Evolutionary conservation across 2,888 invertebrate species (phyloP).

Genomic region (Ptychoptera albimana): DNA sequence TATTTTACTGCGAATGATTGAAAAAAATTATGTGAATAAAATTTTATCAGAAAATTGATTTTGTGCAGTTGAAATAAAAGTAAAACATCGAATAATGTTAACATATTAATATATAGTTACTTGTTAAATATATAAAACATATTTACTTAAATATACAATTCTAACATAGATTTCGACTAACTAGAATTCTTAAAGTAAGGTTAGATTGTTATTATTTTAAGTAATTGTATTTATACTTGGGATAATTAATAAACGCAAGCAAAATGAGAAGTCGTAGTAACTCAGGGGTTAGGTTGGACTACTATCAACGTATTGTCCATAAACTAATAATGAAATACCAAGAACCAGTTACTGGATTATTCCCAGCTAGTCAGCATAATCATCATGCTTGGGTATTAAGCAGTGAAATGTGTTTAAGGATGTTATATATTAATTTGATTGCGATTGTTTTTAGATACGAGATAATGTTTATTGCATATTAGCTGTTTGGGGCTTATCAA

Average conservation of each 20-base stretch:
- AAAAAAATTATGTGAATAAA: constrained; percentile 2
- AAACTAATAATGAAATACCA: constrained; percentile 86
- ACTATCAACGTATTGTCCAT: constrained; percentile 87
- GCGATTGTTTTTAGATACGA: constrained; percentile 38
- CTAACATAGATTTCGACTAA: no score
- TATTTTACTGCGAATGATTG: not conserved
- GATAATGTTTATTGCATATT: constrained; percentile 96
- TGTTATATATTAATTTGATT: not conserved
- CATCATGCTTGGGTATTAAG: constrained; percentile 72
- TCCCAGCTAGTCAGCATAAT: constrained; percentile 76
- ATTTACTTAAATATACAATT: no score
- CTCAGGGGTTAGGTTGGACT: constrained; percentile 86
- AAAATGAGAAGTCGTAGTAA: constrained; percentile 73
- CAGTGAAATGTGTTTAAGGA: not conserved
- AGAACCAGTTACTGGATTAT: constrained; percentile 92
- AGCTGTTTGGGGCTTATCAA: constrained; percentile 94
- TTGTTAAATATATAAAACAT: no score
- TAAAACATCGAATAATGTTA: no score
- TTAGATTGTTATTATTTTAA: no score
- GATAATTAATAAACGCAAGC: not conserved
- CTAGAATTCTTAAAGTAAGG: no score
- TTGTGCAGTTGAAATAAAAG: no score
- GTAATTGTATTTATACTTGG: no score
- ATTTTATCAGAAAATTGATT: no score
- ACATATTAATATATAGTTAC: no score